Conservation (phyloP, 2,888 invertebrate genomes). For the Isoperla grammatica region DNA sequence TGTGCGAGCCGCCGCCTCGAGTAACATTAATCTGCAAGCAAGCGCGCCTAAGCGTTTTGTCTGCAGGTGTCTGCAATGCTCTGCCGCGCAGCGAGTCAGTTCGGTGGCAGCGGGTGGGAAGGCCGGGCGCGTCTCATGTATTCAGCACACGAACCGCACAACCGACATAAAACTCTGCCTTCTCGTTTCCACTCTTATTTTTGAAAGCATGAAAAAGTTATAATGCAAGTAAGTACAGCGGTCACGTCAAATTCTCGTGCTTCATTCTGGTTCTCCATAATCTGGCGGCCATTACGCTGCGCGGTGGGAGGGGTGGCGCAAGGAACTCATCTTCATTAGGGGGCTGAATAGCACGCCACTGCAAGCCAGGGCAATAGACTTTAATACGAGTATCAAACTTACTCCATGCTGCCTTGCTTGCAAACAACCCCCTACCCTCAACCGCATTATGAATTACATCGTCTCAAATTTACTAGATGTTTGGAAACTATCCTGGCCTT, state of each 20-base stretch:
- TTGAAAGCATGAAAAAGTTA: conserved; percentile 9
- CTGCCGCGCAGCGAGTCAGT: no score
- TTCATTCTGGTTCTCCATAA: conserved; percentile 13
- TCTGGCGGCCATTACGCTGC: conserved; percentile 17
- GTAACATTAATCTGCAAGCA: no score
- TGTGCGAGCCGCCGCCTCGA: no score
- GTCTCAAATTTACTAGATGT: no score
- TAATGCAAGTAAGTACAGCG: conserved; percentile 16
- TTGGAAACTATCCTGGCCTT: no score
- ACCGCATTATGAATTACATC: no score
- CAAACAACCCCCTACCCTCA: no score
- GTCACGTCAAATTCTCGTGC: conserved; percentile 10
- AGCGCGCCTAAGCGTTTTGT: no score
- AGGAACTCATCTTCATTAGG: conserved; percentile 26
- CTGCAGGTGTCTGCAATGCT: no score
- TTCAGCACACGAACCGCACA: conserved; percentile 9
- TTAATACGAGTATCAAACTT: neutral
- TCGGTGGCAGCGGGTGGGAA: no score
- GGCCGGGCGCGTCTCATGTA: neutral
- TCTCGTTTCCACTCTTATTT: conserved; percentile 13
- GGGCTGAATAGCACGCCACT: conserved; percentile 11
- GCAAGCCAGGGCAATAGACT: conserved; percentile 7
- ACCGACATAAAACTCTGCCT: conserved; percentile 2
- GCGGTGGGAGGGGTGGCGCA: conserved; percentile 1
- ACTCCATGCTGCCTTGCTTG: neutral